Conservation (phyloP, 2,797 vertebrate genomes). For the Tragopan temminckii region DNA sequence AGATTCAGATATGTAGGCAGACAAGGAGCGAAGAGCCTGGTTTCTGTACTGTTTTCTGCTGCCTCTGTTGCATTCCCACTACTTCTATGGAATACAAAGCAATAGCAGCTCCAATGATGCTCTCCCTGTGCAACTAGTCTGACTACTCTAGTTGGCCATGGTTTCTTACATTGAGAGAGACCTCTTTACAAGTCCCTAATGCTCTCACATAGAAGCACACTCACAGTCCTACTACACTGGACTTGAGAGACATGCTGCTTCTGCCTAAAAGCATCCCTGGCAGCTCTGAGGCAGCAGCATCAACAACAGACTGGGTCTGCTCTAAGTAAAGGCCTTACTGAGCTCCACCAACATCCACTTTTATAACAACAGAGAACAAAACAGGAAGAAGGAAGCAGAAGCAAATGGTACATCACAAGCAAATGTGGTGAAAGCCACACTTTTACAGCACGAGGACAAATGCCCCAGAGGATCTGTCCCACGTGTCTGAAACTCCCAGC, state of each 20-base stretch:
- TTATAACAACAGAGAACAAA: not conserved
- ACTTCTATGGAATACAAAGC: not conserved
- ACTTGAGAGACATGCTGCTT: not conserved
- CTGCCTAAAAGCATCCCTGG: not conserved
- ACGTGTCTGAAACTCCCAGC: not conserved
- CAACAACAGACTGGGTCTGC: not conserved
- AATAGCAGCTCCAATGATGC: not conserved
- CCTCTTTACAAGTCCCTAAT: not conserved
- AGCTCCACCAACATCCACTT: not conserved
- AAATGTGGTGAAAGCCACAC: not conserved
- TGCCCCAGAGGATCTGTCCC: not conserved
- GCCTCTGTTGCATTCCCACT: not conserved
- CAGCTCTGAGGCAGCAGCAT: not conserved
- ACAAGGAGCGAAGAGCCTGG: not conserved
- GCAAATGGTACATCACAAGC: not conserved
- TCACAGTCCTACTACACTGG: not conserved
- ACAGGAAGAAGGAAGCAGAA: rapidly evolving
- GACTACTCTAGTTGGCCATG: not conserved
- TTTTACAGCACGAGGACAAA: not conserved
- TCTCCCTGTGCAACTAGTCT: not conserved
- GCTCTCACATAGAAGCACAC: not conserved
- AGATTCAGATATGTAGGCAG: not conserved
- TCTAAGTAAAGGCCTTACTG: not conserved
- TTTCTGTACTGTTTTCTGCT: not conserved
- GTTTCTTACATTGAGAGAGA: not conserved